Evolutionary conservation across 2,797 vertebrate species (phyloP).

Genomic region (Psittacula echo): DNA sequence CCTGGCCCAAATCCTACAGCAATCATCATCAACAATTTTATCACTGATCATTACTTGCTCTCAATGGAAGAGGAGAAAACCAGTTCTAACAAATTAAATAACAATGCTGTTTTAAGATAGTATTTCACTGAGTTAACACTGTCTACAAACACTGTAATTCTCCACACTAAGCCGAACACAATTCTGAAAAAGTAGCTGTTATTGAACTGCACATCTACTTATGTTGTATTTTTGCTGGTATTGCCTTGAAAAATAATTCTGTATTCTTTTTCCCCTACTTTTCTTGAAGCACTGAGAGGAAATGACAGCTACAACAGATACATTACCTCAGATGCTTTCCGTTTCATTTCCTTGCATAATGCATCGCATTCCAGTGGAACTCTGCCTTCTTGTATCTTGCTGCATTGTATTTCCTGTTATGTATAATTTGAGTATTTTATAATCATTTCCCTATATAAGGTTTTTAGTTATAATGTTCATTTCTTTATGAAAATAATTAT

Average conservation of each 20-base stretch:
- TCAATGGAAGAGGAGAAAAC: not conserved
- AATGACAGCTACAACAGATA: not conserved
- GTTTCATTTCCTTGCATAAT: slow-evolving; percentile 86
- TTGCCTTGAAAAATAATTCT: not conserved
- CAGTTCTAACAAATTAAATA: not conserved
- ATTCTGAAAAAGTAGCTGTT: not conserved
- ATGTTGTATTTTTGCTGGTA: not conserved
- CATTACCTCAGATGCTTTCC: slow-evolving; percentile 87
- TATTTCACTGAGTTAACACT: not conserved
- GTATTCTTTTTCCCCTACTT: not conserved
- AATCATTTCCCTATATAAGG: not conserved
- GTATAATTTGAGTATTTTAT: slow-evolving; percentile 14
- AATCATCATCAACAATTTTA: not conserved
- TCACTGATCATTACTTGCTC: not conserved
- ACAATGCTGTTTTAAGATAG: not conserved
- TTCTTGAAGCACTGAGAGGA: not conserved
- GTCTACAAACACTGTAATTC: not conserved
- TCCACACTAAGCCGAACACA: not conserved
- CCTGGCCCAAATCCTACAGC: not conserved
- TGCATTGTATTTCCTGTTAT: slow-evolving; percentile 86
- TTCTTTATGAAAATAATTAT: not conserved
- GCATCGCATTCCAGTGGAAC: slow-evolving; percentile 83
- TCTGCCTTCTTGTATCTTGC: slow-evolving; percentile 74
- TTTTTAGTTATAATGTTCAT: not conserved
- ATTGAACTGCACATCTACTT: not conserved